A percentile compares a stretch with the other conserved stretches of the same genome.
Conservation (phyloP, 2,113 vertebrate genomes). For the Ctenomys sociabilis region DNA sequence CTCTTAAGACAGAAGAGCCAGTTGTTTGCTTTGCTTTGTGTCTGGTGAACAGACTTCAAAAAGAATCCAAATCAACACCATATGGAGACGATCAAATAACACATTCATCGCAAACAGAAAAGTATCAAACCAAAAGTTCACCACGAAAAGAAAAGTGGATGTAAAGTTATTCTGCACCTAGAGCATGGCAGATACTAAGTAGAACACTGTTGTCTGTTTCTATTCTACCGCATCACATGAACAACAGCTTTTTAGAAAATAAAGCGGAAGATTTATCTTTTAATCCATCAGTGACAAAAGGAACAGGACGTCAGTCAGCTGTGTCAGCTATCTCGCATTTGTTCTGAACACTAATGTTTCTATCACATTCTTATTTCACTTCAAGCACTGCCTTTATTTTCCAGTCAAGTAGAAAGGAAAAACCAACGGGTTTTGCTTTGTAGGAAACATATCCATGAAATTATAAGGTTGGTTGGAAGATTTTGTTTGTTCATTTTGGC, state of each 20-base stretch:
- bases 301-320: not conserved
- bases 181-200: not conserved
- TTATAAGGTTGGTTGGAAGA: not conserved
- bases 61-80: conserved; percentile 51
- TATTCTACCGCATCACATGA: not conserved
- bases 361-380: not conserved
- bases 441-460: not conserved
- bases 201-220: not conserved
- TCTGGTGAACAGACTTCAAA: conserved; percentile 58
- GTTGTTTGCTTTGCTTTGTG: conserved; percentile 43
- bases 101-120: conserved; percentile 31
- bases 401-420: not conserved
- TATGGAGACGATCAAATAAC: conserved; percentile 51
- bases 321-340: not conserved
- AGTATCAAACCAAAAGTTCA: conserved; percentile 57
- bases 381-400: not conserved
- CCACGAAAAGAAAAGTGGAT: conserved; percentile 19
- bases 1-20: conserved; percentile 24
- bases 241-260: not conserved
- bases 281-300: not conserved
- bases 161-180: conserved; percentile 42
- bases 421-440: not conserved
- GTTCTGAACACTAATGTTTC: not conserved
- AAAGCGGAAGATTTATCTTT: not conserved
- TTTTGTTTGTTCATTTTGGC: not conserved